Base-by-base conservation (phyloP, 2,888 invertebrate species). In the Morpho helenor region DNA sequence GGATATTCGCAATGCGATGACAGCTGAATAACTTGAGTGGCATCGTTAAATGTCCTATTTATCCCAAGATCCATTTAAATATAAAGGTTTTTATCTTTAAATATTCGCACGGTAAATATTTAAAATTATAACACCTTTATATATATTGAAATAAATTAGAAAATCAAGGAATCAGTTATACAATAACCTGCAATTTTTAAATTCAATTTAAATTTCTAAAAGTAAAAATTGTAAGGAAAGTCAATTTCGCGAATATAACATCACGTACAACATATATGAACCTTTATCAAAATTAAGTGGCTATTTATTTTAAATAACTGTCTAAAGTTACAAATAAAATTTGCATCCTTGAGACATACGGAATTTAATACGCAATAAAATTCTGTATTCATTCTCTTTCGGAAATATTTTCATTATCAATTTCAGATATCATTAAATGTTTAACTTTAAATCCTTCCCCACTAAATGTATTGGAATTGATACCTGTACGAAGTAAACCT, bases 401-500 rank as follows among this genome's bases (percentile, higher is more conserved):
- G 54, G 52, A 57, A 49, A 57, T 52, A 59, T 59, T 56, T 54
- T 54, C 49, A 61, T 57, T 61, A 54, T 61, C 56, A 54, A 55
- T 54, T 47, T 60, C 56, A 48, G 44, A 41, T 46, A 49, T 46
- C 60, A 56, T 60, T 59, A 58, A 60, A 56, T 56, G 45, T 54
- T 56, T 60, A 55, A 58, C n/a, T 59, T 60, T 58, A 56, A 57
- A 56, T 49, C 48, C 39, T 54, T 42, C n/a, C 52, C n/a, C 52
- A n/a, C 42, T 47, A 47, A 43, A 51, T 62, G 52, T 60, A 57
- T 44, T 53, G 39, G 59, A 75, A 89, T 88, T 90, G 89, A 89
- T 90, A 88, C 89, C 88, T 87, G 88, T 83, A 85, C 62, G 69
- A 63, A 66, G 71, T 72, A 76, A 68, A 75, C 77, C 85, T 86